Conservation (phyloP, 1,140 invertebrate genomes). For the Tetragnatha versicolor region DNA sequence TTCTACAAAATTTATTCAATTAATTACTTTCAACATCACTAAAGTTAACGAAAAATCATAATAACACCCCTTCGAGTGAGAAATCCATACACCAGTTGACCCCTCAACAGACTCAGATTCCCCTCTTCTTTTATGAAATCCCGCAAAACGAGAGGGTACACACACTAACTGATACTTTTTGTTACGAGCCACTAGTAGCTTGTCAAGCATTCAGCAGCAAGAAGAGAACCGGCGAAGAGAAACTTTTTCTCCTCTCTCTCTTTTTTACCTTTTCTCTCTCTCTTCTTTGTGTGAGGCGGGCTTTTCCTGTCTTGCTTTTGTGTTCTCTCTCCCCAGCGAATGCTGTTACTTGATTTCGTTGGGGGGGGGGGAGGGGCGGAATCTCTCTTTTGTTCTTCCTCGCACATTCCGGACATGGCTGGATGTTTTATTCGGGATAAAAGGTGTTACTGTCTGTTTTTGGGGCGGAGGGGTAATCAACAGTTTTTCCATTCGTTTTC, state of each 20-base stretch:
- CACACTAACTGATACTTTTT: slow-evolving; percentile 35
- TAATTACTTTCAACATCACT: too few species aligned
- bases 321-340: not conserved
- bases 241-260: not conserved
- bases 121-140: slow-evolving; percentile 17
- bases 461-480: too few species aligned
- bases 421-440: too few species aligned
- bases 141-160: slow-evolving; percentile 13
- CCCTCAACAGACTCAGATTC: not conserved
- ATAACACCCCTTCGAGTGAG: too few species aligned
- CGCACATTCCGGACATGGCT: too few species aligned
- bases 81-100: too few species aligned
- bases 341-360: slow-evolving; percentile 42
- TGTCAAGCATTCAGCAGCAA: slow-evolving; percentile 32
- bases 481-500: too few species aligned
- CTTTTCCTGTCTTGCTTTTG: not conserved
- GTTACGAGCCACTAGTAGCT: slow-evolving; percentile 36
- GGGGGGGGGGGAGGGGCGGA: not conserved
- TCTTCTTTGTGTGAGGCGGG: not conserved
- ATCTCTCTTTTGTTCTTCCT: not conserved
- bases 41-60: too few species aligned
- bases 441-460: too few species aligned
- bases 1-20: too few species aligned
- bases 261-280: not conserved
- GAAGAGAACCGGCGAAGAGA: slow-evolving; percentile 3